Evolutionary conservation across 2,888 invertebrate species (phyloP).

Genomic region (Biston betularia): DNA sequence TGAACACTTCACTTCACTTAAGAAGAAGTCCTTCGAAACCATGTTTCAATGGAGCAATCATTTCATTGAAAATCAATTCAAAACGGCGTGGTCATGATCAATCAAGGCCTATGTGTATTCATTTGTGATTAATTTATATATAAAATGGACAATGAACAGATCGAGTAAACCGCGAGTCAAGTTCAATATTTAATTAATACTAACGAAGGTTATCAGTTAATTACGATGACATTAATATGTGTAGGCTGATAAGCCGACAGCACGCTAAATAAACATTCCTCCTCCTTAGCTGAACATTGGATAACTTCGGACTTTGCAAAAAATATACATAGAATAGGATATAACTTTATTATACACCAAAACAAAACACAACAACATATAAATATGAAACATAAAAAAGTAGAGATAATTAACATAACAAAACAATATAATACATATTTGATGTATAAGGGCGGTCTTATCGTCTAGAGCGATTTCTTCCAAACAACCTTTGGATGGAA

Average conservation of each 20-base stretch:
- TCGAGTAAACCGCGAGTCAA: slow-evolving; percentile 50
- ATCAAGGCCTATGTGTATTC: slow-evolving; percentile 38
- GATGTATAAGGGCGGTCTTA: too few relatives aligned
- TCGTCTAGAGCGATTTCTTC: too few relatives aligned
- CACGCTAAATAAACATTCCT: slow-evolving; percentile 12
- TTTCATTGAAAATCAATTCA: slow-evolving; percentile 30
- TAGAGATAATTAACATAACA: too few relatives aligned
- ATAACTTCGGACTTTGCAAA: slow-evolving; percentile 4
- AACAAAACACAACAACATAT: too few relatives aligned
- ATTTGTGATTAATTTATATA: slow-evolving; percentile 46
- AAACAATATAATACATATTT: too few relatives aligned
- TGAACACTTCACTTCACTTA: too few relatives aligned
- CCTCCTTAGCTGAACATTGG: slow-evolving; percentile 8
- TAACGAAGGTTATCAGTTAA: slow-evolving; percentile 57
- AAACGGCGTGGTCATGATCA: slow-evolving; percentile 29
- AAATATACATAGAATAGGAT: too few relatives aligned
- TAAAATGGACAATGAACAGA: slow-evolving; percentile 44
- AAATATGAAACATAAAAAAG: too few relatives aligned
- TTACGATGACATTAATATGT: slow-evolving; percentile 50
- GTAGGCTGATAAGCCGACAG: slow-evolving; percentile 28
- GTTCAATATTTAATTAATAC: slow-evolving; percentile 58
- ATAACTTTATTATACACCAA: neutral
- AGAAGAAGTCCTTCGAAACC: too few relatives aligned
- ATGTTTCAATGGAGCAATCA: neutral
- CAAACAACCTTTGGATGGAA: too few relatives aligned